These are phyloP conservation scores for Ichneumon xanthorius DNA, from an alignment of 2,888 invertebrate genomes.

Conservation along the genomic window DNA sequence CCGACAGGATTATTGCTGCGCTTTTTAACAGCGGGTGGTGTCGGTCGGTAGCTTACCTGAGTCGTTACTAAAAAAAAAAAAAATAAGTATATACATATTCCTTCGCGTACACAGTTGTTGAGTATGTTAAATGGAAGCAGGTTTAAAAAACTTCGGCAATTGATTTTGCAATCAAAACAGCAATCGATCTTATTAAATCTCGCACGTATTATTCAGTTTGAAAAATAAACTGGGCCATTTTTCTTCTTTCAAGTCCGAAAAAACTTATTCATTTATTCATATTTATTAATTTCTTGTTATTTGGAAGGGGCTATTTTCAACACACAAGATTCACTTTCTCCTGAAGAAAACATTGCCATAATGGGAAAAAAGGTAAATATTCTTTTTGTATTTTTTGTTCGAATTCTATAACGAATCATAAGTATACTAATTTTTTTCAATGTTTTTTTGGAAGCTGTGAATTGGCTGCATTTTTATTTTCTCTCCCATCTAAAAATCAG, in stretches of 20 bases:
- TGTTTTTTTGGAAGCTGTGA: background rate
- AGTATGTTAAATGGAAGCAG: background rate
- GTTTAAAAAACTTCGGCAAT: background rate
- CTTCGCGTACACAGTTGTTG: background rate
- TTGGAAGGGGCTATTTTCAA: too few species aligned
- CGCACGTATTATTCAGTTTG: background rate
- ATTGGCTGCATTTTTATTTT: background rate
- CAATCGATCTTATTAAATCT: background rate
- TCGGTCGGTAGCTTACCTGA: slow-evolving; percentile 6
- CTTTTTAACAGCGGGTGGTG: slow-evolving; percentile 39
- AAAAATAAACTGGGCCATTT: background rate
- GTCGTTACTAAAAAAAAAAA: slow-evolving; percentile 6
- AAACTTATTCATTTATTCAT: too few species aligned
- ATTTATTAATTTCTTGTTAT: too few species aligned
- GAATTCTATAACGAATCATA: background rate
- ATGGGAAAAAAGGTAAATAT: background rate
- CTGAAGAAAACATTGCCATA: too few species aligned
- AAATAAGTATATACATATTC: background rate
- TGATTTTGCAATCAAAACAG: slow-evolving; percentile 3
- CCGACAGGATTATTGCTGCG: slow-evolving; percentile 49
- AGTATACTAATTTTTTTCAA: too few species aligned
- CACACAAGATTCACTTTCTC: too few species aligned
- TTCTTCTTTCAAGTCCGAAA: background rate
- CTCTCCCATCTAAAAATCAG: background rate
- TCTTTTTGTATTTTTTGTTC: background rate